Evolutionary conservation across 2,797 vertebrate genomes (phyloP), one percentile per base, ranked within the genome.

Genomic region (Pteropus rufus): DNA sequence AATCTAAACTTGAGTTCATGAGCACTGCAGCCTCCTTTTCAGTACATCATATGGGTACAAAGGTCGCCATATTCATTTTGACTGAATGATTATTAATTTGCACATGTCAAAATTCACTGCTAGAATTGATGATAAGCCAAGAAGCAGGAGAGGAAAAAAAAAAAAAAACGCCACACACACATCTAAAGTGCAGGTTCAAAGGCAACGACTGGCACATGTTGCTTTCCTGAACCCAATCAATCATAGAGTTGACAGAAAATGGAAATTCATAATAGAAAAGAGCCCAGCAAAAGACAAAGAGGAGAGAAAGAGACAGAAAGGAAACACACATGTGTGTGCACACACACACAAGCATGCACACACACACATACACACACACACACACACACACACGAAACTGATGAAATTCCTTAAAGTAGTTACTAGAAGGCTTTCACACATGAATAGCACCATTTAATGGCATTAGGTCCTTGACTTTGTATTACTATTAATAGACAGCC

Each of bases 81-180:
- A 96, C 79, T 76, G 96, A 89, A 94, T 95, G 96, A 97, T 94
- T 97, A 96, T 97, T 97, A 97, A 97, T 98, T 97, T 97, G 97
- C 96, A 97, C 93, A 65, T 97, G 95, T 97, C 96, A 98, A 97
- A 97, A 97, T 87, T 72, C 95, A 95, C 94, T 75, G 89, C 65
- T 60, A 93, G 82, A 96, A 97, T 31, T 94, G 92, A 97, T 96
- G 97, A 94, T 62, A 93, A 95, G 93, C 92, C 94, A 89, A 91
- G 75, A 97, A 83, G 88, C 90, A 95, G 77, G 39, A 94, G 49
- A 87, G 56, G 69, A 94, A 97, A 94, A 46, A 41, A 94, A 41
- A 94, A 46, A 41, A 82, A 93, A 97, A 97, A 93, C 9, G 1
- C 80, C 83, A 85, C 70, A 87, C 83, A 88, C 70, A 87, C 29